These are phyloP conservation scores for Delichon dasypus DNA, from an alignment of 2,797 vertebrate species.

Conservation along the genomic window DNA sequence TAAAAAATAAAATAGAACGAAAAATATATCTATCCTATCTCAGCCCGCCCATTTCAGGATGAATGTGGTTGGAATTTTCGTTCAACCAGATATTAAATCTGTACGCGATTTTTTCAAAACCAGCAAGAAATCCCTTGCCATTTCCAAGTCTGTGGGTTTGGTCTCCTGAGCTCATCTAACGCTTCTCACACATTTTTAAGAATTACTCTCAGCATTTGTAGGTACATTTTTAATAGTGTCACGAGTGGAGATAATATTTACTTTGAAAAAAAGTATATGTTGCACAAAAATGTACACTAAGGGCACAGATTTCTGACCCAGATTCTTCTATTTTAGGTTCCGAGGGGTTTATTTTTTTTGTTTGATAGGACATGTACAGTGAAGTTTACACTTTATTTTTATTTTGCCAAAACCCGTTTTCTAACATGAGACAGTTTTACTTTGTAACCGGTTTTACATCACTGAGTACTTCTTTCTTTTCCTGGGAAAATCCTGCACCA, in stretches of 20 bases:
- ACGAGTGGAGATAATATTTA: conserved; percentile 36
- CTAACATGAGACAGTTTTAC: conserved; percentile 61
- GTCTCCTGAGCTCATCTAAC: conserved; percentile 18
- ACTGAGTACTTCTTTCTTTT: conserved; percentile 39
- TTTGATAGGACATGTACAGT: conserved; percentile 25
- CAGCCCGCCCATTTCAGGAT: conserved; percentile 55
- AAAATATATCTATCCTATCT: conserved; percentile 40
- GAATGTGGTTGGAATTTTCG: conserved; percentile 55
- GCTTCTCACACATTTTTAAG: conserved; percentile 41
- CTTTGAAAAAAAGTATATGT: conserved; percentile 42
- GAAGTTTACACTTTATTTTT: conserved; percentile 63
- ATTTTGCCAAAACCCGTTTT: conserved; percentile 63
- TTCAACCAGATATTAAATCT: conserved; percentile 50
- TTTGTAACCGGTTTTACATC: conserved; percentile 59
- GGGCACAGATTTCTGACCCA: conserved; percentile 64
- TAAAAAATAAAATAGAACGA: conserved; percentile 43
- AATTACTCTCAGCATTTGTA: conserved; percentile 44
- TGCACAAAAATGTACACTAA: conserved; percentile 64
- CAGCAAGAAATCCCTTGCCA: conserved; percentile 48
- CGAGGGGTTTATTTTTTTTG: conserved; percentile 46
- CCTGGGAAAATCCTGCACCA: not conserved
- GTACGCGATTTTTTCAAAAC: conserved; percentile 41
- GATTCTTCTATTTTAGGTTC: conserved; percentile 65
- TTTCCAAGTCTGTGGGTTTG: conserved; percentile 20
- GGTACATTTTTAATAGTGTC: conserved; percentile 57